Percentiles rank a stretch among this genome's conserved stretches.
These are phyloP conservation scores for Gandaritis pyraliata DNA, from an alignment of 2,888 invertebrate species.

Conservation along the genomic window DNA sequence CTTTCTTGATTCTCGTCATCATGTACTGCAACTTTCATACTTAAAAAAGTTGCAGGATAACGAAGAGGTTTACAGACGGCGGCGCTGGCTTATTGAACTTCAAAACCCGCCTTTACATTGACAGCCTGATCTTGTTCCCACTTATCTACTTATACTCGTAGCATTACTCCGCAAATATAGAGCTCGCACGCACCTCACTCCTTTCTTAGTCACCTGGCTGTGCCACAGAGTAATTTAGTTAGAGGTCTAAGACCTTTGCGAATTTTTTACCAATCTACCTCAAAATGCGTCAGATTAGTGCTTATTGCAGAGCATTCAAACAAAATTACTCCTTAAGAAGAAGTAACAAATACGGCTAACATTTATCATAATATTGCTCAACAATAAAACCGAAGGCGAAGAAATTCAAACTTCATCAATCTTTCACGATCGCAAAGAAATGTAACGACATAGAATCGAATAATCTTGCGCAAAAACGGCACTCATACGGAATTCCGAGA, in stretches of 20 bases:
- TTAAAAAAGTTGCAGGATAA: slow-evolving; percentile 13
- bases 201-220: too few relatives aligned
- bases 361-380: slow-evolving; percentile 34
- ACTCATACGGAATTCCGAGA: slow-evolving; percentile 65
- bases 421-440: slow-evolving; percentile 43
- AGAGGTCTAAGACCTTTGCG: too few relatives aligned
- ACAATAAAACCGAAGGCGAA: slow-evolving; percentile 36
- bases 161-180: too few relatives aligned
- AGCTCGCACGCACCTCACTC: too few relatives aligned
- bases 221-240: too few relatives aligned
- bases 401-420: slow-evolving; percentile 46
- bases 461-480: slow-evolving; percentile 55
- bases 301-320: neutral
- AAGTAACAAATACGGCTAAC: slow-evolving; percentile 24
- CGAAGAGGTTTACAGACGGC: neutral
- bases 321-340: slow-evolving; percentile 6
- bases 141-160: too few relatives aligned
- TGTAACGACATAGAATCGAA: slow-evolving; percentile 60
- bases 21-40: slow-evolving; percentile 5
- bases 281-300: neutral
- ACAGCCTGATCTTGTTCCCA: too few relatives aligned
- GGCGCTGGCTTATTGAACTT: too few relatives aligned
- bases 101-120: too few relatives aligned
- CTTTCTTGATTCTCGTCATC: slow-evolving; percentile 3
- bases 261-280: too few relatives aligned